Evolutionary conservation across 2,888 invertebrate species (phyloP), one percentile per base, ranked within the genome.

Genomic region (Drosophila multiciliata): DNA sequence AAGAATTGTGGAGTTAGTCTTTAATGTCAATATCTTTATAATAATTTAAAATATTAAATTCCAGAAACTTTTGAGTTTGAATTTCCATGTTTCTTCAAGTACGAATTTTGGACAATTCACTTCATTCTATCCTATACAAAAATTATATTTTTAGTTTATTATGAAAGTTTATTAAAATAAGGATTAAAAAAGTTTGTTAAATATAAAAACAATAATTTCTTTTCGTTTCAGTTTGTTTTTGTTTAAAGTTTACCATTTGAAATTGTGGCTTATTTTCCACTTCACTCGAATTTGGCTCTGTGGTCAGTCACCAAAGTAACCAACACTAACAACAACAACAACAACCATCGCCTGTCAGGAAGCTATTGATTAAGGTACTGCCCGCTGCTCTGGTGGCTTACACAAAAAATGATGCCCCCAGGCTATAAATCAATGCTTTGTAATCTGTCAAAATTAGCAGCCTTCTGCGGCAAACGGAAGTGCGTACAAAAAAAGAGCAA

Each of bases 361-460:
- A 70, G 78, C 81, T 53, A 89, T 84, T 87, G 89, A 85, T 89
- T 89, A 84, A 82, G 70, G 78, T 65, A 71, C 69, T 65, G 52
- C 38, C 48, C 29, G 66, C 66, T 71, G 54, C 29, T 50, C 29
- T 40, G 71, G 60, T 74, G 84, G 89, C 79, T 87, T 75, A 84
- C 79, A 72, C 64, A 68, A 73, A 66, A 45, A 29, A 29, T 53
- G 49, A 33, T 54, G 64, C 75, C 66, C 29, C n/a, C 17, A 38
- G 68, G 75, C 60, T 5, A 40, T 58, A 58, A 52, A 32, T 66
- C 75, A 71, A 75, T 81, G 82, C 89, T 83, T 90, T 90, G 87
- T 90, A 90, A 87, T 87, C 87, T 87, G 90, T 89, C 89, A 89
- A 87, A 87, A 87, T 90, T 87, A 82, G 83, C 76, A 73, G 73